Base-by-base conservation (phyloP, 2,797 vertebrate genomes). In the Orestias chungarensis region DNA sequence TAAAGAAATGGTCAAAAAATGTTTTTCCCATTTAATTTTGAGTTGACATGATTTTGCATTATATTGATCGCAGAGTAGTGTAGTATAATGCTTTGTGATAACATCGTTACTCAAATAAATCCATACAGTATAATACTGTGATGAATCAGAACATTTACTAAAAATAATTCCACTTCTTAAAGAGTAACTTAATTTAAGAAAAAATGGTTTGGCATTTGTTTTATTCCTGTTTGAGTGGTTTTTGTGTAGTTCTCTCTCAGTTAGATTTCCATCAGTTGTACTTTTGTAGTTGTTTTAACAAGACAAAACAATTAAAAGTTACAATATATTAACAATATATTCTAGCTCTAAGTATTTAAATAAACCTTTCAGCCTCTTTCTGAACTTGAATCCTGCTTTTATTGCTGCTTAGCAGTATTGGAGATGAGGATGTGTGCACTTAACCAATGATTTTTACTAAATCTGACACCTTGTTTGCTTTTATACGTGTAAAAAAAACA, bases 401-500 rank as follows among this genome's bases (percentile, higher is more conserved):
- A 9, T 35, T 18, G 50, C 66, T 29, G 27, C 2, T 1, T 72
- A 47, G 64, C 70, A 43, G 66, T 70, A 66, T 61, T 68, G 68
- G 20, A 65, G 54, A 71, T 20, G 23, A 64, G 20, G 27, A 64
- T 38, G 64, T 70, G 67, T 11, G 64, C 38, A 27, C 29, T 61
- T 7, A 40, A 44, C 76, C 35, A 20, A 49, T 61, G 79, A 80
- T 73, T 70, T 40, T 71, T n/a, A 65, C 75, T 78, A 69, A 70
- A 78, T 79, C 71, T 82, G 86, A 88, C 76, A 54, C 74, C 68
- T 66, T 64, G 77, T 84, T 86, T 79, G 46, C 59, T 64, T 67
- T 81, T 44, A 49, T 42, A 47, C 61, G 20, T 50, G 9, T 70
- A 38, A 38, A 50, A n/a, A n/a, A 25, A 9, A 27, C 49, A 27